phyloP scores from a whole-genome alignment of 2,888 invertebrate species.

The Tetranychus truncatus region DNA sequence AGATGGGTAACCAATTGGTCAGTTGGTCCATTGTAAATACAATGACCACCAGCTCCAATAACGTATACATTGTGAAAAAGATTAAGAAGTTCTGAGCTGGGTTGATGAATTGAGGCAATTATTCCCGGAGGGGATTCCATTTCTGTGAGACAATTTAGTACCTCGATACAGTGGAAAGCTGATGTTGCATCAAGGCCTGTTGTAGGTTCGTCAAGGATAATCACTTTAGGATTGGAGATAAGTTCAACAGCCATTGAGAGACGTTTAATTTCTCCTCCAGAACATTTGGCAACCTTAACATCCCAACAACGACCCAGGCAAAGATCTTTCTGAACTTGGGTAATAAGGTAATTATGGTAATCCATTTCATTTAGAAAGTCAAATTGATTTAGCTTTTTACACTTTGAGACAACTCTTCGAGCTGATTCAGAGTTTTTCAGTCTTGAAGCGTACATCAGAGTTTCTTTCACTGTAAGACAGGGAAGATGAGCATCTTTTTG shows the following conservation, averaged over 20 bases:
- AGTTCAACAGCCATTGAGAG: slow-evolving; percentile 13
- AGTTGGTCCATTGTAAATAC: slow-evolving; percentile 20
- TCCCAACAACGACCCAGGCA: slow-evolving; percentile 6
- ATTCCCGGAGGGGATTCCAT: slow-evolving; percentile 16
- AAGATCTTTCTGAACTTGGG: slow-evolving; percentile 5
- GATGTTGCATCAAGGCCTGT: slow-evolving; percentile 5
- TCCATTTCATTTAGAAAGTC: slow-evolving; percentile 8
- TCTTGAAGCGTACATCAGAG: slow-evolving; percentile 21
- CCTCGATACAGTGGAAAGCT: slow-evolving; percentile 7
- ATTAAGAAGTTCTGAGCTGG: slow-evolving; percentile 15
- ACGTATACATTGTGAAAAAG: slow-evolving; percentile 22
- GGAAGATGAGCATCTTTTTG: slow-evolving; percentile 19
- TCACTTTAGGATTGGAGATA: slow-evolving; percentile 1
- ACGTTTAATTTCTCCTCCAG: slow-evolving; percentile 9
- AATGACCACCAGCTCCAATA: slow-evolving; percentile 20
- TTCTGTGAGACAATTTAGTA: background rate
- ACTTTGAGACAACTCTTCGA: background rate
- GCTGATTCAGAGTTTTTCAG: slow-evolving; percentile 18
- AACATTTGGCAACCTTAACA: background rate
- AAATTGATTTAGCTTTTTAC: background rate
- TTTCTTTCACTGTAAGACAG: slow-evolving; percentile 22
- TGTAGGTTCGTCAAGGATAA: slow-evolving; percentile 8
- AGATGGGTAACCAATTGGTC: slow-evolving; percentile 11
- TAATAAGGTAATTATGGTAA: slow-evolving; percentile 5
- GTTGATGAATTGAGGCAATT: slow-evolving; percentile 21